Percentiles rank a stretch among this genome's conserved stretches.
Conservation (phyloP, 2,888 invertebrate species). For the Caenorhabditis sp. region DNA sequence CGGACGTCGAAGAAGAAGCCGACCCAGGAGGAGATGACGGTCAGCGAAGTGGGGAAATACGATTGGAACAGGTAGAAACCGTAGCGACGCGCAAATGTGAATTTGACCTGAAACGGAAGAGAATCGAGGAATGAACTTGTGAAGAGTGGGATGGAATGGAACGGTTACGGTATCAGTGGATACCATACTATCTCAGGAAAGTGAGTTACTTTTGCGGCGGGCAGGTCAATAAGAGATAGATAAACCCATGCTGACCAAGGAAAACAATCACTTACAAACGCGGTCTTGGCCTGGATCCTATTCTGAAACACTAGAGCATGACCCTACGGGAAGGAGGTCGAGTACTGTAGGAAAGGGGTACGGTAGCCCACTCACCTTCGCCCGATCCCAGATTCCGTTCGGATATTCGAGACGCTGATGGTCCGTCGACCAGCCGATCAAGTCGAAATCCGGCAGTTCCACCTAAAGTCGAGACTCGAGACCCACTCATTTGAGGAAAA, state of each 20-base stretch:
- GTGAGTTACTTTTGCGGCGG: too few relatives aligned
- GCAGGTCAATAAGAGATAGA: too few relatives aligned
- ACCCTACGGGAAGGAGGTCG: background rate
- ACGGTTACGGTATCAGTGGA: too few relatives aligned
- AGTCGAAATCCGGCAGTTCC: slow-evolving; percentile 78
- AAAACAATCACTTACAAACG: slow-evolving; percentile 25
- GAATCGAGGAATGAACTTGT: slow-evolving; percentile 70
- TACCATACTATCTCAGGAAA: too few relatives aligned
- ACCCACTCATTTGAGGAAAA: too few relatives aligned
- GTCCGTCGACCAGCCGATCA: slow-evolving; percentile 78
- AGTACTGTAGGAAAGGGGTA: background rate
- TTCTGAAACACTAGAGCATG: slow-evolving; percentile 24
- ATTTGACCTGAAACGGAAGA: slow-evolving; percentile 72
- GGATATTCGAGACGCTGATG: slow-evolving; percentile 77
- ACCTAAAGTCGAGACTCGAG: slow-evolving; percentile 62
- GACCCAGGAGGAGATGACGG: slow-evolving; percentile 79
- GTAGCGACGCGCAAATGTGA: slow-evolving; percentile 79
- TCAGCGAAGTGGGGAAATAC: slow-evolving; percentile 78
- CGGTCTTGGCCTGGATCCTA: slow-evolving; percentile 30
- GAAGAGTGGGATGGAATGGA: slow-evolving; percentile 53
- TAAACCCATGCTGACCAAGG: background rate
- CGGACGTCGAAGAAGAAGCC: slow-evolving; percentile 79
- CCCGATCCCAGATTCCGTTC: slow-evolving; percentile 79
- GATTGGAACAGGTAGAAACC: slow-evolving; percentile 79
- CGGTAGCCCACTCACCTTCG: too few relatives aligned